phyloP scores from a whole-genome alignment of 2,113 vertebrate species.

The Oxygymnocypris stewartii region DNA sequence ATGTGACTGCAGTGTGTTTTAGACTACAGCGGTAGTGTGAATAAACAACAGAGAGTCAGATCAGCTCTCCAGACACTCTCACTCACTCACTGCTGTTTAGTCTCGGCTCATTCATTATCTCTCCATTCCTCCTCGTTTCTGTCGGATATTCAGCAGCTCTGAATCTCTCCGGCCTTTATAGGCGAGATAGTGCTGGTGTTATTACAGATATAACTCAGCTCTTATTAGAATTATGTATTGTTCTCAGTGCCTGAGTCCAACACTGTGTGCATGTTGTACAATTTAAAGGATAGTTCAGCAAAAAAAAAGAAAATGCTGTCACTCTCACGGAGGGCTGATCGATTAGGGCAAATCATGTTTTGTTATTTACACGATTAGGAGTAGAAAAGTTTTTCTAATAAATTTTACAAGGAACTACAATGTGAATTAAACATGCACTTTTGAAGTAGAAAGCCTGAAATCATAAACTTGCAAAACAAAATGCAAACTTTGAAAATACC shows the following conservation, averaged over 20 bases:
- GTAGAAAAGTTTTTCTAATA: too few species aligned
- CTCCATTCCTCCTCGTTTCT: neutral
- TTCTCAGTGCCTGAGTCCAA: neutral
- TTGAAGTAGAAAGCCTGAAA: too few species aligned
- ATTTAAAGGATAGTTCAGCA: neutral
- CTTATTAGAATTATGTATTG: neutral
- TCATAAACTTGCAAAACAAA: too few species aligned
- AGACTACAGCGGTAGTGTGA: neutral
- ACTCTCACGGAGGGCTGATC: too few species aligned
- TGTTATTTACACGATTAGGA: too few species aligned
- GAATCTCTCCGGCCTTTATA: neutral
- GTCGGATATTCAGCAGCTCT: neutral
- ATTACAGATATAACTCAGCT: neutral
- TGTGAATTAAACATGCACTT: too few species aligned
- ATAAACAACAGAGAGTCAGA: neutral
- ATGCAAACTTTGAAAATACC: too few species aligned
- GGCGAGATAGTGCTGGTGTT: neutral
- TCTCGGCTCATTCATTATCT: neutral
- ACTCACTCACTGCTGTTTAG: neutral
- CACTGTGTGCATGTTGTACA: neutral
- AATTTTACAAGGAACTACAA: too few species aligned
- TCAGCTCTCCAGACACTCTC: neutral
- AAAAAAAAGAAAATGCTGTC: too few species aligned
- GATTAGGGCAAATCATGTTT: too few species aligned
- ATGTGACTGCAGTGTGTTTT: neutral